Conservation (phyloP, 2,888 invertebrate species). For the Zaprionus lineosus region DNA sequence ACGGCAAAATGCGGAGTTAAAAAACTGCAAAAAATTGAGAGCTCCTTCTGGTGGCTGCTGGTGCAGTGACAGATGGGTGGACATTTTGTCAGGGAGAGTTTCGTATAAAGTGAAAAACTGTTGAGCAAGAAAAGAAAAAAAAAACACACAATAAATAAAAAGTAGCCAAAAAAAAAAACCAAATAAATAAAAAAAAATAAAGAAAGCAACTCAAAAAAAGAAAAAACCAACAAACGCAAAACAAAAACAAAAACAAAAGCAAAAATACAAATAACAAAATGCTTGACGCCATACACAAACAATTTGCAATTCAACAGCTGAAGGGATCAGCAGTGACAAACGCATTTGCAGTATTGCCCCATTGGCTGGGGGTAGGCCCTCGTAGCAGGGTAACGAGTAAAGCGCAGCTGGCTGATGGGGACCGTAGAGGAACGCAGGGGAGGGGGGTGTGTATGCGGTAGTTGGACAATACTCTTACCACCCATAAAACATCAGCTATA, state of each 20-base stretch:
- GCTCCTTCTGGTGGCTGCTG: constrained; percentile 54
- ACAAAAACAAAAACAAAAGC: not conserved
- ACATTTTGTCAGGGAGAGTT: constrained; percentile 69
- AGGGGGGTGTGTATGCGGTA: not conserved
- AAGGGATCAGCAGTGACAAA: constrained; percentile 76
- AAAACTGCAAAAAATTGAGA: constrained; percentile 40
- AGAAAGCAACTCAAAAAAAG: not conserved
- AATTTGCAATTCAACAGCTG: constrained; percentile 79
- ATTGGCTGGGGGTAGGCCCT: too few species aligned
- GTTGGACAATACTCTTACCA: constrained; percentile 4
- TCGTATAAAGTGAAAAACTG: constrained; percentile 31
- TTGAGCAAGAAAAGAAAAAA: not conserved
- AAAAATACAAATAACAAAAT: constrained; percentile 42
- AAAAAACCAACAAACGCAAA: not conserved
- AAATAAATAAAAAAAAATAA: constrained; percentile 24
- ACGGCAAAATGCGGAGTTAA: constrained; percentile 33
- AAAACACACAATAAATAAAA: not conserved
- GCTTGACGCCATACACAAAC: constrained; percentile 72
- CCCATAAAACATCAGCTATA: constrained; percentile 31
- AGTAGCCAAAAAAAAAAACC: constrained; percentile 1
- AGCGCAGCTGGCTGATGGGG: too few species aligned
- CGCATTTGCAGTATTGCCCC: constrained; percentile 63
- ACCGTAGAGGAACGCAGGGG: not conserved
- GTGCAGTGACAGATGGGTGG: constrained; percentile 73
- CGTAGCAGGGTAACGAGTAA: too few species aligned